Conservation (phyloP, 2,797 vertebrate genomes). For the Sebastes iracundus region DNA sequence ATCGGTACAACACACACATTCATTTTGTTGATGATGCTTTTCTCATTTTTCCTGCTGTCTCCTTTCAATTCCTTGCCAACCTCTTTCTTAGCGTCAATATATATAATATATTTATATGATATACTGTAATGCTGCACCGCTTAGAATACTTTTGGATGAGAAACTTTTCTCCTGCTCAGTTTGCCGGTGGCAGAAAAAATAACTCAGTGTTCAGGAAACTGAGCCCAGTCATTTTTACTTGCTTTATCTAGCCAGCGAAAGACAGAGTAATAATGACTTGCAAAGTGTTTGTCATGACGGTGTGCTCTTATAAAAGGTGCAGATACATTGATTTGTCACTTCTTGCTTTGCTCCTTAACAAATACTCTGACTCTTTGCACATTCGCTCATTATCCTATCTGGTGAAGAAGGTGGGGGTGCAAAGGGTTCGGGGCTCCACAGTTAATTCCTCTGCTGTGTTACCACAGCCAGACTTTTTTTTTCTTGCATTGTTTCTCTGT, state of each 20-base stretch:
- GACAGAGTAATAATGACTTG: constrained; percentile 18
- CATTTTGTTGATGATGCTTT: constrained; percentile 55
- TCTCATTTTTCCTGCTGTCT: constrained; percentile 43
- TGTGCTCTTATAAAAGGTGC: constrained; percentile 3
- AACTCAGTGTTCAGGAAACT: not conserved
- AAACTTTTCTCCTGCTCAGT: constrained; percentile 29
- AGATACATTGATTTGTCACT: constrained; percentile 48
- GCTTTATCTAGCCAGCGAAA: constrained; percentile 11
- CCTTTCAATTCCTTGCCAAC: constrained; percentile 39
- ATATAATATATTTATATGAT: not conserved
- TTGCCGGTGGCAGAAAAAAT: constrained; percentile 23
- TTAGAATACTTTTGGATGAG: not conserved
- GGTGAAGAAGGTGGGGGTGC: constrained; percentile 3
- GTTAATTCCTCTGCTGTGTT: constrained; percentile 73
- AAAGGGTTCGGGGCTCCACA: constrained; percentile 44
- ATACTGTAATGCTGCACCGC: constrained; percentile 14
- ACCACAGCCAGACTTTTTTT: constrained; percentile 56
- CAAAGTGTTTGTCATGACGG: constrained; percentile 16
- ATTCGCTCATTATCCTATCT: constrained; percentile 65
- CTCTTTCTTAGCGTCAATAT: constrained; percentile 19
- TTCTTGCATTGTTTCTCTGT: constrained; percentile 77
- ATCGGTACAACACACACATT: constrained; percentile 60
- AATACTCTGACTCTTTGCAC: constrained; percentile 39
- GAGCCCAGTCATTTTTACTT: constrained; percentile 11
- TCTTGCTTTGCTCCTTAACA: constrained; percentile 36